phyloP scores from a whole-genome alignment of 2,797 vertebrate species.

The Thripadectes ignobilis region DNA sequence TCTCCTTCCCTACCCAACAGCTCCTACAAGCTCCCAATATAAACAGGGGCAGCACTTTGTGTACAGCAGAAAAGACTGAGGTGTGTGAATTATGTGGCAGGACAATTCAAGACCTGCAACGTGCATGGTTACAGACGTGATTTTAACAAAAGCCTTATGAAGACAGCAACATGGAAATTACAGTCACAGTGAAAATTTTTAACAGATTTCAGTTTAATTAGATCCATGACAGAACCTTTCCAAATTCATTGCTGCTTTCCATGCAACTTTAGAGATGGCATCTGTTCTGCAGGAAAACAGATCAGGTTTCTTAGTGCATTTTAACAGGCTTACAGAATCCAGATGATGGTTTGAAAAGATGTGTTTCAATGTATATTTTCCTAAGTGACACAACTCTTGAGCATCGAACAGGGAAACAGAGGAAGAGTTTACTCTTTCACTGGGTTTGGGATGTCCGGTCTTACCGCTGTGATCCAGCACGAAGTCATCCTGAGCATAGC shows the following conservation, averaged over 20 bases:
- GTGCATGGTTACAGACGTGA: accelerated
- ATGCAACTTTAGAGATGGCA: neutral
- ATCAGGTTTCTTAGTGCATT: neutral
- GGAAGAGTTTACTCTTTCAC: neutral
- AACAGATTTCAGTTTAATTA: neutral
- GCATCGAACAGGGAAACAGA: accelerated
- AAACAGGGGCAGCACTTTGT: neutral
- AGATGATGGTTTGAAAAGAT: neutral
- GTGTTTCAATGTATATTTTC: neutral
- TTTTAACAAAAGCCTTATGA: neutral
- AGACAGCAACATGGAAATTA: neutral
- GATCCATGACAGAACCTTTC: neutral
- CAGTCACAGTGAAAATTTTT: neutral
- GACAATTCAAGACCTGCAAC: neutral
- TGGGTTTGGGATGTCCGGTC: slow-evolving; percentile 59
- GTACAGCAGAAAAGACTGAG: neutral
- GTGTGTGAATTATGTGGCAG: neutral
- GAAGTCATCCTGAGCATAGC: slow-evolving; percentile 97
- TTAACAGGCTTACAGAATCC: neutral
- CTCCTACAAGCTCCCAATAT: neutral
- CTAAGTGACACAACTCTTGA: neutral
- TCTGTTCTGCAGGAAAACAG: neutral
- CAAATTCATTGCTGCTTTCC: neutral
- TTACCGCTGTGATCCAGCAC: slow-evolving; percentile 96
- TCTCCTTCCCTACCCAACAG: neutral